These are phyloP conservation scores for Climacteris rufus DNA, from an alignment of 2,113 vertebrate genomes.

Conservation along the genomic window DNA sequence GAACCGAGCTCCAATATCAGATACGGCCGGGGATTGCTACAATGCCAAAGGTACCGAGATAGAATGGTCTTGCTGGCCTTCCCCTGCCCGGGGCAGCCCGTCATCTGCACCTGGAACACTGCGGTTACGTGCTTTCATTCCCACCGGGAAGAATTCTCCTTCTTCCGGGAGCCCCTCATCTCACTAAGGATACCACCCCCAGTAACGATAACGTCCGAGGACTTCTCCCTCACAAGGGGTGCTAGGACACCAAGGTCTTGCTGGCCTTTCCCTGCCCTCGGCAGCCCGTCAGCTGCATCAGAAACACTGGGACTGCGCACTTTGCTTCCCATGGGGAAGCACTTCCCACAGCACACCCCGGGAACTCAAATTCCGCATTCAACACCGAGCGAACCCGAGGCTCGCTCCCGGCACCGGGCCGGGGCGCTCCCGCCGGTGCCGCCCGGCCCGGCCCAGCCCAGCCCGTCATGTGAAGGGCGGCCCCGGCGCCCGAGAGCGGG, in stretches of 20 bases:
- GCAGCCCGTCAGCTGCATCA: neutral
- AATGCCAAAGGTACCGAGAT: neutral
- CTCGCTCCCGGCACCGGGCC: neutral
- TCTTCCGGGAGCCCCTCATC: neutral
- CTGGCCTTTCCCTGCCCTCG: neutral
- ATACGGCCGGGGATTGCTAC: neutral
- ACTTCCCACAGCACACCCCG: too few species aligned
- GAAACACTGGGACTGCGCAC: neutral
- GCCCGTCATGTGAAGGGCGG: neutral
- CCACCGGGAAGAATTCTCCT: neutral
- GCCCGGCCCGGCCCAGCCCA: neutral
- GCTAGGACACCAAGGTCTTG: neutral
- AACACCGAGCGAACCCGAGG: accelerated
- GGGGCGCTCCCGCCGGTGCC: too few species aligned
- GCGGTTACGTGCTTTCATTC: neutral
- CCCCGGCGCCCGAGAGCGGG: neutral
- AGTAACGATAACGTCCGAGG: neutral
- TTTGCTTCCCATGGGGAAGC: neutral
- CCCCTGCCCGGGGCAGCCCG: neutral
- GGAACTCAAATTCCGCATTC: accelerated
- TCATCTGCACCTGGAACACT: neutral
- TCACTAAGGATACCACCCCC: neutral
- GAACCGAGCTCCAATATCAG: neutral
- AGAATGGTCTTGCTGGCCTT: neutral
- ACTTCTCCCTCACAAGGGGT: neutral